These are phyloP conservation scores for Sialis fuliginosa DNA, from an alignment of 2,888 invertebrate genomes.

Conservation along the genomic window DNA sequence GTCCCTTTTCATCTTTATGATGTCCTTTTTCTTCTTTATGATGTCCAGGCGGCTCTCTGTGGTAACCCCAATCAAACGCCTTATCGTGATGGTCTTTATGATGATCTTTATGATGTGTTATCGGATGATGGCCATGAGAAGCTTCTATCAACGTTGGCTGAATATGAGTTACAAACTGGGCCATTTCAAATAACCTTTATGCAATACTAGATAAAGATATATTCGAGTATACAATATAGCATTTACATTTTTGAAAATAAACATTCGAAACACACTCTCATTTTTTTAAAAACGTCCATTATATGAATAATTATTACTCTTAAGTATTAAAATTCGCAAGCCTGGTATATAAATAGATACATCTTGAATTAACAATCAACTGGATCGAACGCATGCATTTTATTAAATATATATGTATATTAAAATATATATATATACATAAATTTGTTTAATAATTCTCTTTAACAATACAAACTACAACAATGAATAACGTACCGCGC, in stretches of 20 bases:
- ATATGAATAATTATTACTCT: too few species aligned
- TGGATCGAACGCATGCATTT: too few species aligned
- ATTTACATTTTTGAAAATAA: slow-evolving; percentile 2
- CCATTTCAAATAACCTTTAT: slow-evolving; percentile 21
- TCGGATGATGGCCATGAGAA: slow-evolving; percentile 33
- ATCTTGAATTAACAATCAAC: too few species aligned
- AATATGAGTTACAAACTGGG: slow-evolving; percentile 39
- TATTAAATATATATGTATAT: too few species aligned
- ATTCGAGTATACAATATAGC: background rate
- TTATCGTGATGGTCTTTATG: slow-evolving; percentile 17
- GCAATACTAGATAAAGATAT: background rate
- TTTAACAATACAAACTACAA: too few species aligned
- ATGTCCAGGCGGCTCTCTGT: slow-evolving; percentile 16
- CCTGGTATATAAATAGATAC: too few species aligned
- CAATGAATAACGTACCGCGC: too few species aligned
- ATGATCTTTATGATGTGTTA: slow-evolving; percentile 29
- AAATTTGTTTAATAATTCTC: too few species aligned
- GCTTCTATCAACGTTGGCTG: slow-evolving; percentile 38
- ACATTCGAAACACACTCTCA: too few species aligned
- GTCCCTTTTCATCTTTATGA: slow-evolving; percentile 11
- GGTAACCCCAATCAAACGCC: background rate
- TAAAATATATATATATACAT: too few species aligned
- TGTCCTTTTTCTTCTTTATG: slow-evolving; percentile 12
- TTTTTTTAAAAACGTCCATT: too few species aligned
- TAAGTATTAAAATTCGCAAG: too few species aligned